phyloP scores from a whole-genome alignment of 2,113 vertebrate species.

The Columbina picui region DNA sequence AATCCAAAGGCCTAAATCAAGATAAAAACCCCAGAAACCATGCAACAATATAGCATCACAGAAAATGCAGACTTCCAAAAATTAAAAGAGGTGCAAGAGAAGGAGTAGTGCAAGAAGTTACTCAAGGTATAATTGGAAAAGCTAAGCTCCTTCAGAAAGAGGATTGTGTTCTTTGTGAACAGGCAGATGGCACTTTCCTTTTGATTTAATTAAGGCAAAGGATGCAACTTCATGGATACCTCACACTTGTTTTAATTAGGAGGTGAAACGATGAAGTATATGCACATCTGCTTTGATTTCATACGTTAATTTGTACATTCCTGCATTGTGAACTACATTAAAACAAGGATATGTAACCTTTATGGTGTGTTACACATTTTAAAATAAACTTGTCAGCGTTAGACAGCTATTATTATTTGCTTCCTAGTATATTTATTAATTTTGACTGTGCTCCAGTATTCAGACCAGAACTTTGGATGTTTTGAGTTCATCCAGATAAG shows the following conservation, averaged over 20 bases:
- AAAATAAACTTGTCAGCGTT: background rate
- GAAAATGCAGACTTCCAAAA: background rate
- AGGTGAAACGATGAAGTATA: background rate
- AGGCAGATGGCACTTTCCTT: background rate
- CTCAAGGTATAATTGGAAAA: background rate
- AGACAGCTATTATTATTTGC: background rate
- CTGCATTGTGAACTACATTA: background rate
- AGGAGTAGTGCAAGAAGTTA: background rate
- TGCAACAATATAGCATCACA: background rate
- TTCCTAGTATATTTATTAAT: background rate
- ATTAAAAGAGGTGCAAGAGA: background rate
- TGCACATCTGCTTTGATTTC: background rate
- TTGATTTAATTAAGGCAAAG: background rate
- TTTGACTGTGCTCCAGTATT: background rate
- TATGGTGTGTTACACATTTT: background rate
- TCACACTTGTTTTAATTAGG: background rate
- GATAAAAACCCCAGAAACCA: background rate
- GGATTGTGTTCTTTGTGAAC: background rate
- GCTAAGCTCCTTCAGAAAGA: background rate
- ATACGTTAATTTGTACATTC: background rate
- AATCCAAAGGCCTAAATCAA: background rate
- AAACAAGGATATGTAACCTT: background rate
- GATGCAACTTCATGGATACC: background rate
- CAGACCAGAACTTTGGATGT: background rate
- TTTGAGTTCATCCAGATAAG: conserved; percentile 3